Evolutionary conservation across 2,113 vertebrate genomes (phyloP).

Genomic region (Periophthalmodon schlosseri): DNA sequence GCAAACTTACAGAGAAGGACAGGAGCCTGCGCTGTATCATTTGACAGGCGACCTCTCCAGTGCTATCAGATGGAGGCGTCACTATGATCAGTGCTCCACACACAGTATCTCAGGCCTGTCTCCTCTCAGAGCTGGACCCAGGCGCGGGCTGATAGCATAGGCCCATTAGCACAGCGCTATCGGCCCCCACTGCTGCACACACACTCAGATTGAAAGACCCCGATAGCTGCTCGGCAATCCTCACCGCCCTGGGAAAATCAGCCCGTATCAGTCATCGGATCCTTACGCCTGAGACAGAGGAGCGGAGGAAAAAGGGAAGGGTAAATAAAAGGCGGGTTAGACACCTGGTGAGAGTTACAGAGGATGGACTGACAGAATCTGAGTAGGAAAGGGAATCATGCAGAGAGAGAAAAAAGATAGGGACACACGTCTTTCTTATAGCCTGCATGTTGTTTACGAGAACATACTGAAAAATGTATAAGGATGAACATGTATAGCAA

Average conservation of each 20-base stretch:
- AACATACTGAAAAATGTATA: constrained; percentile 49
- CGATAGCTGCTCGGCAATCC: constrained; percentile 85
- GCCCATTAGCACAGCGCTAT: constrained; percentile 92
- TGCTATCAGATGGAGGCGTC: constrained; percentile 86
- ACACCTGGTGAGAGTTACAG: constrained; percentile 62
- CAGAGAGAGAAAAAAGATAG: constrained; percentile 41
- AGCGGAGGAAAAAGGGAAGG: constrained; percentile 35
- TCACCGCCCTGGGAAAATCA: constrained; percentile 83
- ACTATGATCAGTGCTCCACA: constrained; percentile 82
- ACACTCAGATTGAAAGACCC: constrained; percentile 85
- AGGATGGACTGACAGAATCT: constrained; percentile 46
- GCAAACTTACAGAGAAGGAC: constrained; percentile 41
- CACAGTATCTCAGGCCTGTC: constrained; percentile 50
- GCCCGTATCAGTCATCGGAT: constrained; percentile 87
- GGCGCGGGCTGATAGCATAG: constrained; percentile 87
- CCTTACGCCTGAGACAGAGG: constrained; percentile 74
- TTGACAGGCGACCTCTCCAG: constrained; percentile 86
- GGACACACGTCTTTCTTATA: constrained; percentile 48
- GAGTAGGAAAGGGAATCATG: constrained; percentile 44
- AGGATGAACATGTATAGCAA: constrained; percentile 28
- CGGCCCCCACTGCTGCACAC: constrained; percentile 84
- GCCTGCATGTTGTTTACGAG: constrained; percentile 51
- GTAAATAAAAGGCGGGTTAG: constrained; percentile 62
- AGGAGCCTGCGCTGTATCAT: constrained; percentile 86
- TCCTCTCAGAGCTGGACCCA: constrained; percentile 72